Evolutionary conservation across 2,888 invertebrate species (phyloP).

Genomic region (Drosophila melanocephala): DNA sequence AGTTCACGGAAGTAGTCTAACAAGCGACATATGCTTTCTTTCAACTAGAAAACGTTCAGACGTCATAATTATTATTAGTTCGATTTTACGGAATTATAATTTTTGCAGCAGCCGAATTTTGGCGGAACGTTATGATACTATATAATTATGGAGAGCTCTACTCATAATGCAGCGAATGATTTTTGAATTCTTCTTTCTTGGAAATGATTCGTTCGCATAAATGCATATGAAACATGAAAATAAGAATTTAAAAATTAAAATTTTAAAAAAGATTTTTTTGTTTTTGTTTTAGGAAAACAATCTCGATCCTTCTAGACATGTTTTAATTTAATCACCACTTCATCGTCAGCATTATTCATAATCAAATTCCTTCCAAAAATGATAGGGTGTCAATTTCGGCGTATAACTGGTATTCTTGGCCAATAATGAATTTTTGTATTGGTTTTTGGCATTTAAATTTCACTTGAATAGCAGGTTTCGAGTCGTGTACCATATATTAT

Average conservation of each 20-base stretch:
- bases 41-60: constrained; percentile 15
- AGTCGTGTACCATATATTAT: neutral
- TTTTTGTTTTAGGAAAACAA: neutral
- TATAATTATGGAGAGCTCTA: neutral
- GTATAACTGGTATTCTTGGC: neutral
- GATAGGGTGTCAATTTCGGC: neutral
- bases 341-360: neutral
- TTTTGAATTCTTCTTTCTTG: neutral
- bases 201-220: neutral
- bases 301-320: neutral
- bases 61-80: constrained; percentile 31
- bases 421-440: constrained; percentile 9
- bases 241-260: neutral
- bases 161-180: neutral
- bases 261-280: neutral
- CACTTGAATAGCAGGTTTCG: constrained; percentile 28
- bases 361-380: neutral
- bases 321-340: neutral
- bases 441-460: constrained; percentile 1
- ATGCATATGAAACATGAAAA: neutral
- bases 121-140: too few species aligned
- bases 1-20: constrained; percentile 31
- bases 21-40: constrained; percentile 40
- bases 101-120: neutral
- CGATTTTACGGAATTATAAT: neutral